A percentile compares a stretch with the other conserved stretches of the same genome.
Evolutionary conservation across 2,888 invertebrate genomes (phyloP).

Genomic region (Tachina lurida): DNA sequence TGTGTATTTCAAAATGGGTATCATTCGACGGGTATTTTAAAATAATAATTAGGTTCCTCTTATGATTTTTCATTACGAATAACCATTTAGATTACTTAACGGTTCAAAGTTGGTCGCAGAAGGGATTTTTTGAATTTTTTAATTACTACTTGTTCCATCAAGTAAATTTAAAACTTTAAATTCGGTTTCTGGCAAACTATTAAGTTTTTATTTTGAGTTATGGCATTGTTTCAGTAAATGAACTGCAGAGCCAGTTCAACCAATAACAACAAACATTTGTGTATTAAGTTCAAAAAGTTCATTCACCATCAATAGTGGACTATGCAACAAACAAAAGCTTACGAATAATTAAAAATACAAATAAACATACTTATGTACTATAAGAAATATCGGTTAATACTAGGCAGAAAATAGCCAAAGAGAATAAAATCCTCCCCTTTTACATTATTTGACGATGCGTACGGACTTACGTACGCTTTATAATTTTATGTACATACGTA

Average conservation of each 20-base stretch:
- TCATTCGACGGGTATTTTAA: no score
- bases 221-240: background rate
- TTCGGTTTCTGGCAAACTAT: no score
- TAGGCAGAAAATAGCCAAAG: conserved; percentile 53
- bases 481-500: background rate
- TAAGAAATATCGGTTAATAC: conserved; percentile 60
- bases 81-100: no score
- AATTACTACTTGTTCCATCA: no score
- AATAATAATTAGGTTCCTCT: no score
- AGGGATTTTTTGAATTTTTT: no score
- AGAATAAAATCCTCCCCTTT: conserved; percentile 48
- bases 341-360: conserved; percentile 5
- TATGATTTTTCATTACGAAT: no score
- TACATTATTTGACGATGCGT: conserved; percentile 27
- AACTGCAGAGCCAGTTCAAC: background rate
- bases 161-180: no score
- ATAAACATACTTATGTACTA: no score
- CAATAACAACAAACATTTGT: conserved; percentile 51
- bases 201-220: no score
- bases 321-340: conserved; percentile 38
- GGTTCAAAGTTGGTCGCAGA: no score
- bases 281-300: conserved; percentile 69
- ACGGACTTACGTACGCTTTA: background rate
- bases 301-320: conserved; percentile 71
- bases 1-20: no score